phyloP scores from a whole-genome alignment of 53 echinoderm and acorn worm genomes.

The Echinometra lucunter region DNA sequence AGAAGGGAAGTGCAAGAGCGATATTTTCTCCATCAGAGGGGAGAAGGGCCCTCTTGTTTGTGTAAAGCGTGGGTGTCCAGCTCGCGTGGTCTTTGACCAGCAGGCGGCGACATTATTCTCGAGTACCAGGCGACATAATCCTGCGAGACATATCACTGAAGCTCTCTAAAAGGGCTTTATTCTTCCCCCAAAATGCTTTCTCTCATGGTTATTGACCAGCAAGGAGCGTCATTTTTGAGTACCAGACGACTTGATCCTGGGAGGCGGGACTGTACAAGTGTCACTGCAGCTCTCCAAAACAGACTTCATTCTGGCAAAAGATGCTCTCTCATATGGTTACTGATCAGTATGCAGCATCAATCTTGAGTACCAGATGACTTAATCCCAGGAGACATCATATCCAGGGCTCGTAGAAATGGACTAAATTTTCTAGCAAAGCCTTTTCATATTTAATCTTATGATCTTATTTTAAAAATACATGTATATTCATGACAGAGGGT shows the following conservation, averaged over 20 bases:
- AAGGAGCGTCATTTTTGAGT: neutral
- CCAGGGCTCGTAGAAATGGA: neutral
- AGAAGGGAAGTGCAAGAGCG: neutral
- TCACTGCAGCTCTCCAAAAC: neutral
- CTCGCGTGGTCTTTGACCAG: conserved; percentile 30
- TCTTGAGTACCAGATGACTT: too few relatives aligned
- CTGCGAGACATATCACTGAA: neutral
- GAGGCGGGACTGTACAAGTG: neutral
- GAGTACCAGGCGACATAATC: conserved; percentile 43
- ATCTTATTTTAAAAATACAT: too few relatives aligned
- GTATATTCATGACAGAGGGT: too few relatives aligned
- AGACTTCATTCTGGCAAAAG: neutral
- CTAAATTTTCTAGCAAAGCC: neutral
- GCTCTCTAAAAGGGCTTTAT: conserved; percentile 1
- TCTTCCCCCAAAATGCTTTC: neutral
- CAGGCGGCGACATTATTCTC: conserved; percentile 29
- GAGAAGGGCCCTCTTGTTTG: conserved; percentile 21
- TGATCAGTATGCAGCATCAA: too few relatives aligned
- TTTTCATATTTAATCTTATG: neutral
- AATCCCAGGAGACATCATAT: too few relatives aligned
- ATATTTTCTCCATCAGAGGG: neutral
- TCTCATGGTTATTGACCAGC: conserved; percentile 28
- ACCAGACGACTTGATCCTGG: neutral
- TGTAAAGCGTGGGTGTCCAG: conserved; percentile 39
- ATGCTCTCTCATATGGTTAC: too few relatives aligned